Conservation (phyloP, 2,797 vertebrate genomes). For the Etheostoma perlongum region DNA sequence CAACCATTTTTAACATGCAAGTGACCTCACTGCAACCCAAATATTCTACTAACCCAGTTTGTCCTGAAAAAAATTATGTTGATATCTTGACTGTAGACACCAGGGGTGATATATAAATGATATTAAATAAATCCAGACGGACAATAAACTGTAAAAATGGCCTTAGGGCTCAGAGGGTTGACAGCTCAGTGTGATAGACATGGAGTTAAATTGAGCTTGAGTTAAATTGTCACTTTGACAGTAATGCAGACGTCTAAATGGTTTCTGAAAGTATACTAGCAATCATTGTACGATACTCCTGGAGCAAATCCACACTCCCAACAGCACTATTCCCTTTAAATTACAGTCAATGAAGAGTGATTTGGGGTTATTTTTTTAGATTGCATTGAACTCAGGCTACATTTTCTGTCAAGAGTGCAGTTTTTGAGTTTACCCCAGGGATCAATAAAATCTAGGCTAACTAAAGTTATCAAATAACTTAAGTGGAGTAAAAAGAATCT, state of each 20-base stretch:
- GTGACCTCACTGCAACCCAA: too few relatives aligned
- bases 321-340: neutral
- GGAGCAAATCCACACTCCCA: neutral
- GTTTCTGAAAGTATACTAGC: neutral
- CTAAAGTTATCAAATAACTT: neutral
- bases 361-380: neutral
- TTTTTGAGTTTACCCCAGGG: neutral
- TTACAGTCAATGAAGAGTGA: neutral
- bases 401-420: neutral
- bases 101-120: too few relatives aligned
- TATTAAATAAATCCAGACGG: too few relatives aligned
- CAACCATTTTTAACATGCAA: too few relatives aligned
- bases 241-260: conserved; percentile 4
- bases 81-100: too few relatives aligned
- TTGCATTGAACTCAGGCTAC: neutral
- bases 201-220: neutral
- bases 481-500: neutral
- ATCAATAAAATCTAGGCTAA: neutral
- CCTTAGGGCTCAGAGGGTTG: too few relatives aligned
- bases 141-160: too few relatives aligned
- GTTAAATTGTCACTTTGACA: conserved; percentile 22
- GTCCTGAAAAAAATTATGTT: too few relatives aligned
- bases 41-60: too few relatives aligned
- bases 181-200: neutral
- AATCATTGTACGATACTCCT: neutral